Percentiles rank a stretch among this genome's conserved stretches.
phyloP scores from a whole-genome alignment of 2,113 vertebrate genomes.

The Spilogale gracilis region DNA sequence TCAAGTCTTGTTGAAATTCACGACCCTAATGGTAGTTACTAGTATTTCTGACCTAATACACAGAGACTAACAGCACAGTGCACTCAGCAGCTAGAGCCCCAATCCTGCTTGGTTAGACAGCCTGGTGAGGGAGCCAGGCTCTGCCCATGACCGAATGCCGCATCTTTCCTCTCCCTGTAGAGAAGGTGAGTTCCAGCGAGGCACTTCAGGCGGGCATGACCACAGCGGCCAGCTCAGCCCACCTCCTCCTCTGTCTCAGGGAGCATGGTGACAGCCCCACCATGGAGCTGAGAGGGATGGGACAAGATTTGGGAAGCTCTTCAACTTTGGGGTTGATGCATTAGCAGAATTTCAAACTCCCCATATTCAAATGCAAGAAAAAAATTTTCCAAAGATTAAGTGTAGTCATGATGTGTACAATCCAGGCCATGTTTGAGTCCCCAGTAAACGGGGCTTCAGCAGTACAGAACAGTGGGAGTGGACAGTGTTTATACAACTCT shows the following conservation, averaged over 20 bases:
- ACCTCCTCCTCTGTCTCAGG: no score
- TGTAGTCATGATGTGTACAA: rapidly evolving
- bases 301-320: neutral
- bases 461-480: rapidly evolving
- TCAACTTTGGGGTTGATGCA: neutral
- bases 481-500: neutral
- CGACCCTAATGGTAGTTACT: neutral
- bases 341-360: neutral
- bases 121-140: neutral
- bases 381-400: neutral
- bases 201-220: neutral
- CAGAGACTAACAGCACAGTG: neutral
- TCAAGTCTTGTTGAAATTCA: neutral
- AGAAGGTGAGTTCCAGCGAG: neutral
- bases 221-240: rapidly evolving
- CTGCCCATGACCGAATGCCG: neutral
- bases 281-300: rapidly evolving
- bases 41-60: neutral
- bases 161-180: neutral
- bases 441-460: neutral
- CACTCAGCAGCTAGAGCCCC: rapidly evolving
- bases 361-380: neutral
- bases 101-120: rapidly evolving
- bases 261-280: neutral
- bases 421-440: neutral